These are phyloP conservation scores for Nasonia oneida DNA, from an alignment of 2,888 invertebrate genomes.

Conservation along the genomic window DNA sequence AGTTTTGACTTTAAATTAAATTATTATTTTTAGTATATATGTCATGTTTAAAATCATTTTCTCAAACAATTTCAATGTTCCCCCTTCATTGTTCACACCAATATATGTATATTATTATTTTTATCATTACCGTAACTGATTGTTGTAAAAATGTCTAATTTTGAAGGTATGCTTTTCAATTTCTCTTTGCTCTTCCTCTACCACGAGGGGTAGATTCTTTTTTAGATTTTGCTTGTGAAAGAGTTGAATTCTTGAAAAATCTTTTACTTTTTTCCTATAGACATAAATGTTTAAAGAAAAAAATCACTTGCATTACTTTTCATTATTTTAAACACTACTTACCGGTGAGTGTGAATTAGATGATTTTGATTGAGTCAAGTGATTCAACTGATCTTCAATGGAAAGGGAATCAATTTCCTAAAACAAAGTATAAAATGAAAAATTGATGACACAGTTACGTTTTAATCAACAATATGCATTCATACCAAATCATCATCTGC, in stretches of 20 bases:
- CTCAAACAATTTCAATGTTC: too few relatives aligned
- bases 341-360: slow-evolving; percentile 47
- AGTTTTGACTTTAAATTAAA: too few relatives aligned
- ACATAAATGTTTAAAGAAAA: slow-evolving; percentile 6
- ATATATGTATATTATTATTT: not conserved
- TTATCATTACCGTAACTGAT: not conserved
- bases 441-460: not conserved
- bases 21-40: too few relatives aligned
- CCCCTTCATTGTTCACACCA: too few relatives aligned
- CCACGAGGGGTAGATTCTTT: slow-evolving; percentile 41
- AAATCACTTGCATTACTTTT: not conserved
- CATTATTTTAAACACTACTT: slow-evolving; percentile 10
- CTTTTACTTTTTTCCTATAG: slow-evolving; percentile 51
- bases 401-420: slow-evolving; percentile 57
- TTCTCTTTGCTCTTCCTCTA: slow-evolving; percentile 45
- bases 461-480: not conserved
- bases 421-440: slow-evolving; percentile 21
- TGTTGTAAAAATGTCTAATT: not conserved
- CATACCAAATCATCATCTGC: slow-evolving; percentile 60
- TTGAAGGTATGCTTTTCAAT: not conserved
- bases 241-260: slow-evolving; percentile 46
- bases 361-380: slow-evolving; percentile 50
- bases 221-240: slow-evolving; percentile 47
- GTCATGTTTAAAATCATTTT: too few relatives aligned
- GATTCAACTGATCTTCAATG: slow-evolving; percentile 57